Base-by-base conservation (phyloP, 2,888 invertebrate species). In the Kuschelorhynchus macadamiae region DNA sequence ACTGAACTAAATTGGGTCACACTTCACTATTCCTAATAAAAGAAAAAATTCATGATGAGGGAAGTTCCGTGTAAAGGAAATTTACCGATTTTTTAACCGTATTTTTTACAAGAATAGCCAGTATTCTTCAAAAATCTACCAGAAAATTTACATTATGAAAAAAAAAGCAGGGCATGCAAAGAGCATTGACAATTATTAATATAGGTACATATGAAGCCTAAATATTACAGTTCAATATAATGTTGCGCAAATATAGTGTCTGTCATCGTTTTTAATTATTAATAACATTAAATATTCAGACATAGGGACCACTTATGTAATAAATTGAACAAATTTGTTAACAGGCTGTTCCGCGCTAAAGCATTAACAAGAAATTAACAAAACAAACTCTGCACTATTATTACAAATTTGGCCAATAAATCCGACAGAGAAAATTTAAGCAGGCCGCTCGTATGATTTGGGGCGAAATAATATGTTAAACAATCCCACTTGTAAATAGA, bases 371-470 rank as follows among this genome's bases (percentile, higher is more conserved):
- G 65, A 67, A 67, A 67, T 67, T 67, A 67, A 55, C 61, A 53
- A 67, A 67, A 67, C 55, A 57, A 67, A 67, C 50, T 44, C 44
- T 30, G 55, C 57, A 62, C 57, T 67, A 67, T 67, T 67, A 67
- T 67, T 56, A 67, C 62, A 67, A 67, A 67, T 67, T 67, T 67
- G 52, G 47, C 67, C 50, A 67, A 67, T 67, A 67, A 67, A 67
- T 63, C 18, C 39, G 36, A 32, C 39, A 47, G 17, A 32, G 52
- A 53, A 55, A 60, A 41, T 60, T 41, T 20, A 50, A 46, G 25
- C 25, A 47, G 49, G 32, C 4, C 49, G 7, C 32, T 14, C 36
- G 47, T 59, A 16, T 50, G 36, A 41, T 60, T 50, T 30, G 25
- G 39, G 41, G 47, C 25, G 8, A 33, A 41, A 60, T 41, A 50